phyloP scores from a whole-genome alignment of 2,888 invertebrate species.

The Dicroscelio sp. region DNA sequence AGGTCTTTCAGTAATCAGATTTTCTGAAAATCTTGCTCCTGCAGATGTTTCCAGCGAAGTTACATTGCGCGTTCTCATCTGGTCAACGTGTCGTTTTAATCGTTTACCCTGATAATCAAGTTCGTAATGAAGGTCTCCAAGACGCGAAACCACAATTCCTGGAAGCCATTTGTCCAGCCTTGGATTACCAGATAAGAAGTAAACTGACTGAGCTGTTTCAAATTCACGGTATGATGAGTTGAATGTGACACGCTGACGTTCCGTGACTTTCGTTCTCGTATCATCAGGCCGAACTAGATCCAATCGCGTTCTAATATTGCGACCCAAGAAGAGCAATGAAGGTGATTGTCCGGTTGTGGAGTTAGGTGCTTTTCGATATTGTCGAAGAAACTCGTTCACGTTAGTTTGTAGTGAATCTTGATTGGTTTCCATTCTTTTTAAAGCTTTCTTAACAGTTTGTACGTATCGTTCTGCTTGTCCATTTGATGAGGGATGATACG shows the following conservation, averaged over 20 bases:
- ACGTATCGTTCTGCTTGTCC: neutral
- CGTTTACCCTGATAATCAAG: neutral
- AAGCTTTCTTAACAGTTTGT: neutral
- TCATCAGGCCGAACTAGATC: neutral
- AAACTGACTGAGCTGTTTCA: neutral
- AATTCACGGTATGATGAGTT: neutral
- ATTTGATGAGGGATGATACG: neutral
- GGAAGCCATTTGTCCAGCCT: neutral
- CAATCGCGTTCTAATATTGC: neutral
- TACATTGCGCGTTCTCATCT: neutral
- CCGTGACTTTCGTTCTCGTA: neutral
- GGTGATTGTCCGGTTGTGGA: no score
- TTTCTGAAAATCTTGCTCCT: neutral
- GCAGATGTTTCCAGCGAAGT: neutral
- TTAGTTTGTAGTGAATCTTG: neutral
- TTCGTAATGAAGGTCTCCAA: neutral
- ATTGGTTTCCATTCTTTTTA: neutral
- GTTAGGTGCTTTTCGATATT: neutral
- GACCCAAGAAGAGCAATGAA: neutral
- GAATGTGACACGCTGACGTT: neutral
- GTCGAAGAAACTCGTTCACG: neutral
- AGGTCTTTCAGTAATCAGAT: neutral
- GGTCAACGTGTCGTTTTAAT: neutral
- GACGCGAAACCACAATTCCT: neutral
- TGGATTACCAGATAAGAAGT: neutral